A percentile compares a stretch with the other conserved stretches of the same genome.
phyloP scores from a whole-genome alignment of 2,888 invertebrate species.

The Coelopa pilipes region DNA sequence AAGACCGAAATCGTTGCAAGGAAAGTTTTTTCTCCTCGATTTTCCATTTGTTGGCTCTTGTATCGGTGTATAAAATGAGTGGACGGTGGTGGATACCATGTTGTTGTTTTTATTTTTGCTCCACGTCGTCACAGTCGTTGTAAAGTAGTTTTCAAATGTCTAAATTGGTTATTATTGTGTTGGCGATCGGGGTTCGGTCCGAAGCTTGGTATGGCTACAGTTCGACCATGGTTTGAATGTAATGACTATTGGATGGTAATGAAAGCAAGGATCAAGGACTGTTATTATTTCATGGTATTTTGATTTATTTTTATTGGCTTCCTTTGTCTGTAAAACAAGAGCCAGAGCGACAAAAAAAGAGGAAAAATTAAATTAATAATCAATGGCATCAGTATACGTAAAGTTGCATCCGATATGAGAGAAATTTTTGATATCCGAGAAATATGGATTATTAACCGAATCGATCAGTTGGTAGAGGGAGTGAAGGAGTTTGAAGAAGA shows the following conservation, averaged over 20 bases:
- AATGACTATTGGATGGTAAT: slow-evolving; percentile 31
- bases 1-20: slow-evolving; percentile 42
- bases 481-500: too few species aligned
- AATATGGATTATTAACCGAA: too few species aligned
- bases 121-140: slow-evolving; percentile 12
- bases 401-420: background rate
- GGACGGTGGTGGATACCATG: background rate
- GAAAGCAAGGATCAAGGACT: background rate
- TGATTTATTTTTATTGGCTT: slow-evolving; percentile 24
- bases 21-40: slow-evolving; percentile 35
- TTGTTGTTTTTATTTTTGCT: background rate
- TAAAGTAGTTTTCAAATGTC: slow-evolving; percentile 32
- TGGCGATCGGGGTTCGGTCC: slow-evolving; percentile 14
- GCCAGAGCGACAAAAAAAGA: too few species aligned
- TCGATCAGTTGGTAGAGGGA: too few species aligned
- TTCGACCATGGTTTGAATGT: background rate
- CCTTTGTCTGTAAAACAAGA: too few species aligned
- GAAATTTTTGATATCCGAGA: background rate
- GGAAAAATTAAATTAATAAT: slow-evolving; percentile 1
- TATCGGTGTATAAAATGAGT: slow-evolving; percentile 8
- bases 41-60: too few species aligned
- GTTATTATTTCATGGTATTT: slow-evolving; percentile 21
- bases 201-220: background rate
- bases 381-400: background rate
- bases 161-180: slow-evolving; percentile 32